These are phyloP conservation scores for Chamaea fasciata DNA, from an alignment of 2,113 vertebrate species.

Conservation along the genomic window DNA sequence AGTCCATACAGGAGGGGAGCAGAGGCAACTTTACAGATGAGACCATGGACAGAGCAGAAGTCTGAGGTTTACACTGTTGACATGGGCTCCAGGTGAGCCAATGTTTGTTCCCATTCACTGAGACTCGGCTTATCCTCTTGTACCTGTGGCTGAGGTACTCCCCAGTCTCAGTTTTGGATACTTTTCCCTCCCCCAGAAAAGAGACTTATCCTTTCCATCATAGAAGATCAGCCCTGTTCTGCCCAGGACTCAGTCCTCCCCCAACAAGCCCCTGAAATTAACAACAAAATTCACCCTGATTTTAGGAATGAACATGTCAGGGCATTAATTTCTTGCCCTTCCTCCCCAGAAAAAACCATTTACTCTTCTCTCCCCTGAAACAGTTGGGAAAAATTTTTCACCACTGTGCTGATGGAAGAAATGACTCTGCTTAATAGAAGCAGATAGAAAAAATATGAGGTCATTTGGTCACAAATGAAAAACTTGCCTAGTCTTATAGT, in stretches of 20 bases:
- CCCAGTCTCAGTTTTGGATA: not conserved
- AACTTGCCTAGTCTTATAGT: slow-evolving; percentile 33
- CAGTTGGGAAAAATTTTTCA: slow-evolving; percentile 17
- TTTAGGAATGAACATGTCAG: not conserved
- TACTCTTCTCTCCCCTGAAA: not conserved
- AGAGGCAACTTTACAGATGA: not conserved
- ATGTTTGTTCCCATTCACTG: fast-evolving
- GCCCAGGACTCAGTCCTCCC: not conserved
- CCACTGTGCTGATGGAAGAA: not conserved
- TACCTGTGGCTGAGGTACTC: not conserved
- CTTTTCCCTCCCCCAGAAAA: not conserved
- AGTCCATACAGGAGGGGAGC: not conserved
- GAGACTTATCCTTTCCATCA: not conserved
- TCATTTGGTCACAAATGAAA: slow-evolving; percentile 62
- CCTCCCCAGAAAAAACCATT: not conserved
- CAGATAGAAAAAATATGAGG: slow-evolving; percentile 62
- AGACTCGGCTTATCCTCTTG: not conserved
- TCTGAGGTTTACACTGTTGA: not conserved
- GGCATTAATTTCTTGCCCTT: not conserved
- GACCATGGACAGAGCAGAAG: not conserved
- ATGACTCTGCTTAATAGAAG: slow-evolving; percentile 38
- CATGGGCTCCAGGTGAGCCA: not conserved
- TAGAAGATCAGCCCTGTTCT: not conserved
- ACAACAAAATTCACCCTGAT: not conserved
- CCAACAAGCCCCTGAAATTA: not conserved